These are phyloP conservation scores for roundworm (Caenorhabditis elegans) DNA, from an alignment of 1,140 invertebrate species.

Conservation along the genomic window WBcel235 BX284605.5:18605501-18606000, in stretches of 20 bases:
- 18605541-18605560: not conserved
- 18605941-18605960: too few relatives aligned
- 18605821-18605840: constrained; percentile 47
- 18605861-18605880: not conserved
- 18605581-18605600: constrained; percentile 45
- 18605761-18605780: constrained; percentile 44
- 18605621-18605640: constrained; percentile 42
- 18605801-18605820: constrained; percentile 46
- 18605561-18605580: constrained; percentile 44
- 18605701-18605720: constrained; percentile 29
- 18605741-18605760: constrained; percentile 47
- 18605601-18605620: constrained; percentile 48
- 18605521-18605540: constrained; percentile 9
- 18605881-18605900: too few relatives aligned
- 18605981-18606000: too few relatives aligned
- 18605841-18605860: constrained; percentile 42
- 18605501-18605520: constrained; percentile 40
- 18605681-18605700: constrained; percentile 38
- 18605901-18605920: too few relatives aligned
- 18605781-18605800: constrained; percentile 44
- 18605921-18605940: too few relatives aligned
- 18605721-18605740: constrained; percentile 47
- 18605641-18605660: constrained; percentile 36
- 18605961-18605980: too few relatives aligned
- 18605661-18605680: constrained; percentile 39